These are phyloP conservation scores for Ptyas mucosa DNA, from an alignment of 2,113 vertebrate genomes.

Conservation along the genomic window DNA sequence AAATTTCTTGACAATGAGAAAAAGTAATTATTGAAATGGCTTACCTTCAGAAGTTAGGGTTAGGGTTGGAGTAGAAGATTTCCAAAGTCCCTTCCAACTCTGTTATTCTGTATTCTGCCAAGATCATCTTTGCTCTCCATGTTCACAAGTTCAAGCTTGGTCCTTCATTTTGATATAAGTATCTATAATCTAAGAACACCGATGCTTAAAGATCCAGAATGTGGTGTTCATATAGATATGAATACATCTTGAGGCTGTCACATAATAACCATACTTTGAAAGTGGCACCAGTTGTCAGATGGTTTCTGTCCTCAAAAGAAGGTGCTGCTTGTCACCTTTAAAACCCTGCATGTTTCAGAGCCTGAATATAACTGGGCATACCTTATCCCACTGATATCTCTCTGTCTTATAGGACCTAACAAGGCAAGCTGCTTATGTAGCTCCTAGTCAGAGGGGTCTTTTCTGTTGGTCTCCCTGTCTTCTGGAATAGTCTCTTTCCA, in stretches of 20 bases:
- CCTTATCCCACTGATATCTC: not conserved
- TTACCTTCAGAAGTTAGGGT: not conserved
- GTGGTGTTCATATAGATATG: not conserved
- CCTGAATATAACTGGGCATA: not conserved
- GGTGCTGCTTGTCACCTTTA: not conserved
- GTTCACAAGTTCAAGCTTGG: not conserved
- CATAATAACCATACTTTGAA: not conserved
- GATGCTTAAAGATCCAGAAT: not conserved
- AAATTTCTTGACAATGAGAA: not conserved
- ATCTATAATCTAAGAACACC: not conserved
- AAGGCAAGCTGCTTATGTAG: not conserved
- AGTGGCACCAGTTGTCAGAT: not conserved
- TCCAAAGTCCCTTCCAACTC: not conserved
- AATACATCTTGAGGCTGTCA: not conserved
- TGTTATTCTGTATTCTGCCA: not conserved
- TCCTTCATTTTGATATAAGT: not conserved
- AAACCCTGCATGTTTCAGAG: not conserved
- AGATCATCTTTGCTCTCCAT: not conserved
- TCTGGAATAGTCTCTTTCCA: not conserved
- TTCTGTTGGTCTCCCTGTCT: not conserved
- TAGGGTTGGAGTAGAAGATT: not conserved
- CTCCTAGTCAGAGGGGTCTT: not conserved
- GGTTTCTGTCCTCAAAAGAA: not conserved
- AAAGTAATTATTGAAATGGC: not conserved
- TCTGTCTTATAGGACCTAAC: not conserved